Conservation (phyloP, 2,797 vertebrate species). For the Coccyzus lansbergi region DNA sequence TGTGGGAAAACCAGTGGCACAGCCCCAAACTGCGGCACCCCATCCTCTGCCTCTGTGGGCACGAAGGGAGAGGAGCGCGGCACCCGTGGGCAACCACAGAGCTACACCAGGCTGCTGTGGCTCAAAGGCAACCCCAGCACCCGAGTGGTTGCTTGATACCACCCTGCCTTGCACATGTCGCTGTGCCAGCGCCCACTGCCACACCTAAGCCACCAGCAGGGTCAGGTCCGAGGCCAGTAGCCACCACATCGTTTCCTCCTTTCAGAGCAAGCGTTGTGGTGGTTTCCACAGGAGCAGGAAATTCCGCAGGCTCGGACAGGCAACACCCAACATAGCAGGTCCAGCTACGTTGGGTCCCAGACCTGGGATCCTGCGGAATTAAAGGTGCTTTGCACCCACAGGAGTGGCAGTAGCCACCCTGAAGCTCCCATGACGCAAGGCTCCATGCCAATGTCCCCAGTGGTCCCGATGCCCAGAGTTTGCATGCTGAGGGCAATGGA, state of each 20-base stretch:
- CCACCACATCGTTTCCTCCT: rapidly evolving
- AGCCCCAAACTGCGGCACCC: background rate
- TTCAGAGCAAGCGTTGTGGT: rapidly evolving
- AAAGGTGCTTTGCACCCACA: rapidly evolving
- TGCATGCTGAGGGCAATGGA: rapidly evolving
- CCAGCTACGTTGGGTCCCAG: rapidly evolving
- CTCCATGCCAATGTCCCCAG: background rate
- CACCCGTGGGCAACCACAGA: rapidly evolving
- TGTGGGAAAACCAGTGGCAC: rapidly evolving
- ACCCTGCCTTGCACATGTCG: rapidly evolving
- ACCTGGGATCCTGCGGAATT: background rate
- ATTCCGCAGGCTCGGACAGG: rapidly evolving
- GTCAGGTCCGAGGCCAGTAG: no score
- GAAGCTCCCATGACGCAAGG: rapidly evolving
- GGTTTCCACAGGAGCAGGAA: background rate
- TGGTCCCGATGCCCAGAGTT: rapidly evolving
- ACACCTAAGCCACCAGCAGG: rapidly evolving
- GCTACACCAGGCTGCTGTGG: rapidly evolving
- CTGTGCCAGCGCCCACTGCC: background rate
- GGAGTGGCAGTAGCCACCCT: background rate
- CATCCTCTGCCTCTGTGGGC: background rate
- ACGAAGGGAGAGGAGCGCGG: background rate
- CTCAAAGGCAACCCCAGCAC: background rate
- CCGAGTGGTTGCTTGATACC: rapidly evolving
- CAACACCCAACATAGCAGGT: rapidly evolving